Conservation (phyloP, 2,113 vertebrate species). For the Zeus faber region DNA sequence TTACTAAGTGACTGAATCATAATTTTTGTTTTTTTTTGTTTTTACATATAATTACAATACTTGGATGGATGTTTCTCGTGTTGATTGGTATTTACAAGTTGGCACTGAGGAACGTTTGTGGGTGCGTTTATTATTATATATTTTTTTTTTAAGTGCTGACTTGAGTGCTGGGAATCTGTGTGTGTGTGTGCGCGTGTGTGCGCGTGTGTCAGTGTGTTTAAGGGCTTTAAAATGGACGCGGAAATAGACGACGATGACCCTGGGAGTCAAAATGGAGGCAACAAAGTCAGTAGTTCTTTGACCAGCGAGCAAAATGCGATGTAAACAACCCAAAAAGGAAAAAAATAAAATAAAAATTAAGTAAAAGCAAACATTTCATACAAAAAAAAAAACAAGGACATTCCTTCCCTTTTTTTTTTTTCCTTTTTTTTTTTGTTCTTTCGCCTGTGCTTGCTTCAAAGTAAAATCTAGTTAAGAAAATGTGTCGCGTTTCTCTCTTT, state of each 20-base stretch:
- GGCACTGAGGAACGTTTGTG: slow-evolving; percentile 39
- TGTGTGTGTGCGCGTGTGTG: slow-evolving; percentile 24
- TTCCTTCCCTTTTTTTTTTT: slow-evolving; percentile 59
- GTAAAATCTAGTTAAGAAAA: slow-evolving; percentile 25
- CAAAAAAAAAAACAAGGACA: slow-evolving; percentile 67
- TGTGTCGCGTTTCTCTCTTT: slow-evolving; percentile 4
- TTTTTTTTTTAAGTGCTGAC: slow-evolving; percentile 62
- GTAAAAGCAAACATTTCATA: slow-evolving; percentile 63
- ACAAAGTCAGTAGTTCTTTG: slow-evolving; percentile 69
- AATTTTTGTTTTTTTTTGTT: slow-evolving; percentile 21
- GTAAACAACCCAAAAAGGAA: slow-evolving; percentile 57
- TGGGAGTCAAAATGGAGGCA: slow-evolving; percentile 52
- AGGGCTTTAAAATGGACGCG: slow-evolving; percentile 43
- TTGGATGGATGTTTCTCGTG: slow-evolving; percentile 50
- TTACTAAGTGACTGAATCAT: background rate
- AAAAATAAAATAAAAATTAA: slow-evolving; percentile 67
- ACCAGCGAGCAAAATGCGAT: slow-evolving; percentile 63
- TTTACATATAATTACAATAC: slow-evolving; percentile 51
- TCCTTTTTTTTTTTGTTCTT: too few relatives aligned
- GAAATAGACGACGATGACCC: slow-evolving; percentile 44
- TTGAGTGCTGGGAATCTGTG: slow-evolving; percentile 22
- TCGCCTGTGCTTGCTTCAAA: slow-evolving; percentile 27
- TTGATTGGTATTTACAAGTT: slow-evolving; percentile 58
- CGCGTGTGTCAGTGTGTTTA: slow-evolving; percentile 19
- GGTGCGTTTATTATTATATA: too few relatives aligned